Evolutionary conservation across 2,797 vertebrate species (phyloP).

Genomic region (Hydrolagus colliei): DNA sequence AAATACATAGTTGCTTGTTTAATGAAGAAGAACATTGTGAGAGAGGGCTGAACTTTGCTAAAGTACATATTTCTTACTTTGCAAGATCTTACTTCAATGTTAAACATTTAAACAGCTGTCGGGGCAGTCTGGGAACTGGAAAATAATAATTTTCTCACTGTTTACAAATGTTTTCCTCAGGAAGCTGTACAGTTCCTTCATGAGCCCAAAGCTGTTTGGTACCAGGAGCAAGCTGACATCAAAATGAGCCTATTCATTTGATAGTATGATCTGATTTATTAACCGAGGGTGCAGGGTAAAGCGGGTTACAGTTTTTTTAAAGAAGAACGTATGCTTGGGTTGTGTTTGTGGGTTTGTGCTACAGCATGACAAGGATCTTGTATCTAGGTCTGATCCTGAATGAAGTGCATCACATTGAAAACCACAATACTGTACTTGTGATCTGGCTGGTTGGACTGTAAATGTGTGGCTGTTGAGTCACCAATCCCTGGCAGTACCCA

Average conservation of each 20-base stretch:
- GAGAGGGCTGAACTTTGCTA: background rate
- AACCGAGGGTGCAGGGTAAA: background rate
- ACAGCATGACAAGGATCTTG: no score
- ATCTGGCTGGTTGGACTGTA: no score
- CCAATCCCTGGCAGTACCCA: no score
- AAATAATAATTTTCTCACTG: slow-evolving; percentile 7
- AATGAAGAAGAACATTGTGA: background rate
- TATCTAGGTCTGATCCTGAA: no score
- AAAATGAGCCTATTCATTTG: background rate
- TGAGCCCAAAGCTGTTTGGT: background rate
- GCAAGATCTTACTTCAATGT: background rate
- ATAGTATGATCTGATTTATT: background rate
- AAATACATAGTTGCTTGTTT: background rate
- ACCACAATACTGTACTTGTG: no score
- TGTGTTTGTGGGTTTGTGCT: no score
- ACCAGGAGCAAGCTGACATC: background rate
- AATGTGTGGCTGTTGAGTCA: no score
- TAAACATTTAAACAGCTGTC: background rate
- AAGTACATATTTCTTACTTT: background rate
- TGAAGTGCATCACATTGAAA: no score
- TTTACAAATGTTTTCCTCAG: background rate
- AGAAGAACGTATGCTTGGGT: background rate
- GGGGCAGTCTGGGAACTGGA: slow-evolving; percentile 10
- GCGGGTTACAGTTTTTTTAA: background rate
- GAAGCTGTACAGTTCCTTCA: background rate